These are phyloP conservation scores for Macrophya alboannulata DNA, from an alignment of 2,888 invertebrate species.

Conservation along the genomic window DNA sequence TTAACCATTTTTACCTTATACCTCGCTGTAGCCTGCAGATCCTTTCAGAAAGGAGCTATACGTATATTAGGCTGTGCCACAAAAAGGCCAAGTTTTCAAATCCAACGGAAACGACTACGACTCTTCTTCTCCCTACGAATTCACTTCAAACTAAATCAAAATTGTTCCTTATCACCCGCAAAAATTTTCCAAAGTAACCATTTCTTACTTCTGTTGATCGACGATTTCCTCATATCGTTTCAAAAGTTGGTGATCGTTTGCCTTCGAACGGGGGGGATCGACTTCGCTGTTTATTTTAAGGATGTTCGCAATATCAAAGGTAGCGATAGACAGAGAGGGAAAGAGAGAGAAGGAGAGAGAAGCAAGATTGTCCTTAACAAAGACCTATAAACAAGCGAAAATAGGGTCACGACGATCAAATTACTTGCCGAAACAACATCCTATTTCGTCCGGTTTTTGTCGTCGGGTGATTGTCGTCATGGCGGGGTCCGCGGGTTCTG, in stretches of 20 bases:
- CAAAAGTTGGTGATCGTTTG: background rate
- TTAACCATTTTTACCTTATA: background rate
- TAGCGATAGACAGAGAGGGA: background rate
- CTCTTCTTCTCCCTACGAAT: background rate
- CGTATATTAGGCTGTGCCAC: background rate
- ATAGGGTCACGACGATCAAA: constrained; percentile 46
- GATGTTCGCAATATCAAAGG: background rate
- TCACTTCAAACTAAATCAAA: background rate
- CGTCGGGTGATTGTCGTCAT: constrained; percentile 25
- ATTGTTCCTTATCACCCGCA: too few species aligned
- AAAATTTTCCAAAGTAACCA: background rate
- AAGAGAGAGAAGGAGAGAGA: background rate
- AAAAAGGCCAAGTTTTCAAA: background rate
- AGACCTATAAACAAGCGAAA: constrained; percentile 42
- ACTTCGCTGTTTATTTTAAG: background rate
- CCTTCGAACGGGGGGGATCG: background rate
- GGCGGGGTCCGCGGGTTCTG: background rate
- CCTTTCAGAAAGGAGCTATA: too few species aligned
- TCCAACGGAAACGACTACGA: background rate
- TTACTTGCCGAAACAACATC: constrained; percentile 48
- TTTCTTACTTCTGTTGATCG: background rate
- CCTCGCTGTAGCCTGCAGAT: background rate
- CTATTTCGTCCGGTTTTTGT: constrained; percentile 47
- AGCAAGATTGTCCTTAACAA: constrained; percentile 23
- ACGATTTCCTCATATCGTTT: background rate